Conservation (phyloP, 2,113 vertebrate genomes). For the Tupaia tana region DNA sequence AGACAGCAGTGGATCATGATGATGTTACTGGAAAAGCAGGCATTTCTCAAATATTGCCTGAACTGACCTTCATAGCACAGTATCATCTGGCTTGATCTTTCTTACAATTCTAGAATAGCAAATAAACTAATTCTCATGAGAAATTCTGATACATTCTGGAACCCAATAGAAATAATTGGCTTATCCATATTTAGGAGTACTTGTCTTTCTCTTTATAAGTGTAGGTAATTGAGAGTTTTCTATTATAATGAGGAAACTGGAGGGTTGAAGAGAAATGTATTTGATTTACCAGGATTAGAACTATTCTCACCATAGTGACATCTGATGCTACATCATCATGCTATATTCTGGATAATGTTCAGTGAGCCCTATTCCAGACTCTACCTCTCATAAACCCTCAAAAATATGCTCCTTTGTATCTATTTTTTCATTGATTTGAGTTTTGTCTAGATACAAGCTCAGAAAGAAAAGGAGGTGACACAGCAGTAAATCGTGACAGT, state of each 20-base stretch:
- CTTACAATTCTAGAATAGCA: background rate
- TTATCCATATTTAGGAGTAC: background rate
- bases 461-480: background rate
- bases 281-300: background rate
- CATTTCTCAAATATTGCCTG: background rate
- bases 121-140: background rate
- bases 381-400: background rate
- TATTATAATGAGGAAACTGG: background rate
- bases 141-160: background rate
- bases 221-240: background rate
- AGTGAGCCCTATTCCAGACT: background rate
- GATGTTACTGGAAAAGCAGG: background rate
- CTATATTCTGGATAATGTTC: background rate
- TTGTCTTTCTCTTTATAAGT: background rate
- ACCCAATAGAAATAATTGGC: background rate
- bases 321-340: background rate
- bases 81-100: background rate
- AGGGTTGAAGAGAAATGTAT: background rate
- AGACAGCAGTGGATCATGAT: background rate
- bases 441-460: background rate
- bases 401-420: background rate
- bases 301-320: background rate
- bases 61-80: background rate
- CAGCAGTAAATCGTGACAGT: too few relatives aligned
- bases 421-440: background rate